Evolutionary conservation across 2,797 vertebrate species (phyloP).

Genomic region (Sebastes steindachneri): DNA sequence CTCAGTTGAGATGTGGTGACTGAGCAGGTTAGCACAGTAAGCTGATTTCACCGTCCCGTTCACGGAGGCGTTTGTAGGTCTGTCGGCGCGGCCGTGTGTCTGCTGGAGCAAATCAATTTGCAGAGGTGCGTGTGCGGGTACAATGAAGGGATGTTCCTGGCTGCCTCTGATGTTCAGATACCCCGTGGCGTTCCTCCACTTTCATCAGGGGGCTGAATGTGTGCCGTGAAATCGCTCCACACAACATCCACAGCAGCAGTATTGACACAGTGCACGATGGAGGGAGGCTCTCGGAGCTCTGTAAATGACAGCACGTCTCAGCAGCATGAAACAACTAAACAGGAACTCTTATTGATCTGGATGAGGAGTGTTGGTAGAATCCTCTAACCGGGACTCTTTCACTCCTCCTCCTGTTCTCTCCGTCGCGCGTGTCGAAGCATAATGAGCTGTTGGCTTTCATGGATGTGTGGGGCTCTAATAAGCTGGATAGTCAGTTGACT

Average conservation of each 20-base stretch:
- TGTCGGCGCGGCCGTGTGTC: slow-evolving; percentile 41
- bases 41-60: slow-evolving; percentile 52
- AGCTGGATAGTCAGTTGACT: slow-evolving; percentile 51
- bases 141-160: slow-evolving; percentile 57
- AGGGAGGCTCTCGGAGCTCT: slow-evolving; percentile 9
- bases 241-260: slow-evolving; percentile 36
- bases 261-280: slow-evolving; percentile 44
- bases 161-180: slow-evolving; percentile 58
- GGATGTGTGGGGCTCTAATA: slow-evolving; percentile 41
- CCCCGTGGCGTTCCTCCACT: slow-evolving; percentile 51
- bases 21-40: slow-evolving; percentile 50
- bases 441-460: slow-evolving; percentile 45
- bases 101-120: slow-evolving; percentile 63
- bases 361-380: slow-evolving; percentile 7
- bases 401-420: slow-evolving; percentile 28
- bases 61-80: slow-evolving; percentile 29
- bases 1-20: slow-evolving; percentile 48
- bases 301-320: background rate
- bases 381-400: slow-evolving; percentile 6
- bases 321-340: background rate
- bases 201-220: slow-evolving; percentile 53
- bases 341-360: slow-evolving; percentile 21
- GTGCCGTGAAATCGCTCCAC: slow-evolving; percentile 49
- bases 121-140: slow-evolving; percentile 35
- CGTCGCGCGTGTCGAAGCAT: slow-evolving; percentile 16